Base-by-base conservation (phyloP, 1,140 invertebrate genomes). In the Hyles vespertilio region DNA sequence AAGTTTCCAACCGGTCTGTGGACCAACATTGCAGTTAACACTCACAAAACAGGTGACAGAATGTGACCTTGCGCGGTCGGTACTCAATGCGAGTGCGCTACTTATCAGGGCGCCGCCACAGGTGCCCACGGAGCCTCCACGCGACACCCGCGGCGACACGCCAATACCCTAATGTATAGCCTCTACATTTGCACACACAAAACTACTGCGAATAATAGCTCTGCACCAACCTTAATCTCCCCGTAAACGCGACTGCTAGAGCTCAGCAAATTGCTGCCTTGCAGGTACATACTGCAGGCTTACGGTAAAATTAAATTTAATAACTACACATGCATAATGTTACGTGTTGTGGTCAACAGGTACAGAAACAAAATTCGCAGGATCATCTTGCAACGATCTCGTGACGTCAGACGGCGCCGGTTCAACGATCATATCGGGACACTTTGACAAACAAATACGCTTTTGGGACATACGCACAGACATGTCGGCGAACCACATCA, bases 391-490 rank as follows among this genome's bases (percentile, higher is more conserved):
- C 86, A 98, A 98, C 85, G 98, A 99, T 90, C 89, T 99, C 22
- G 97, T 98, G 36, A 97, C 95, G 54, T 94, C 93, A 22, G 95
- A 98, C 74, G 93, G 94, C 46, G 92, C 95, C 2, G 97, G 96
- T n/a, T 95, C 95, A 9, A 96, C 94, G 32, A 96, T 99, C 63
- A 97, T 99, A 62, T 98, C 97, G 70, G 98, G 97, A 10, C 98
- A 99, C 91, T 99, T 97, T 89, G 98, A 99, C 90, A 99, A 98
- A 87, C 94, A 93, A 70, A 96, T 99, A 72, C 92, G 98, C 45
- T 99, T 99, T 87, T 99, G 98, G 98, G 98, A 99, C 78, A 94
- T 94, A 61, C 92, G 98, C 72, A 94, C 94, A 2, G 94, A 95
- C 69, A 92, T 92, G 59, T 93, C 92, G 61, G 92, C 93, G 45